Conservation (phyloP, 2,113 vertebrate genomes). For the Tautogolabrus adspersus region DNA sequence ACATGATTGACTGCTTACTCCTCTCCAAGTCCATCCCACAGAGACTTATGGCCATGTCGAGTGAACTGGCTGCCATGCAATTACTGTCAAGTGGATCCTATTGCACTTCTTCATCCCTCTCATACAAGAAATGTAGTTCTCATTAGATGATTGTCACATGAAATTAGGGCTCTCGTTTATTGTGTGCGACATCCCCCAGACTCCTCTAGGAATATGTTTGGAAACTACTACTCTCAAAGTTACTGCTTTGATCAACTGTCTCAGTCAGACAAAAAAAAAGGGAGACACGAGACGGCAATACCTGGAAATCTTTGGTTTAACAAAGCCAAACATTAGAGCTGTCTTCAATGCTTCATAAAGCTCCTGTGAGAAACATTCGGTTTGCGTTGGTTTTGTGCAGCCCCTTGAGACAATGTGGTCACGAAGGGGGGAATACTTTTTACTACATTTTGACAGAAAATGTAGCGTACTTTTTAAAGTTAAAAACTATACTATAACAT, state of each 20-base stretch:
- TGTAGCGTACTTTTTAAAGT: too few species aligned
- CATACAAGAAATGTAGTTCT: slow-evolving; percentile 77
- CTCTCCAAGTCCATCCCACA: slow-evolving; percentile 54
- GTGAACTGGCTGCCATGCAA: slow-evolving; percentile 67
- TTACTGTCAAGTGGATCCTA: slow-evolving; percentile 77
- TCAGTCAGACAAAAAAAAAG: slow-evolving; percentile 22
- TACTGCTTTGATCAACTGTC: slow-evolving; percentile 38
- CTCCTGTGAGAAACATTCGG: background rate
- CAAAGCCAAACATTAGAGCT: background rate
- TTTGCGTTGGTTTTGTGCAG: too few species aligned
- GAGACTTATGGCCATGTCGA: slow-evolving; percentile 55
- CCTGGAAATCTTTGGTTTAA: background rate
- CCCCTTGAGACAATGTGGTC: too few species aligned
- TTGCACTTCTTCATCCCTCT: slow-evolving; percentile 71
- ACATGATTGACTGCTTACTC: slow-evolving; percentile 62
- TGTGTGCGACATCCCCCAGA: slow-evolving; percentile 23
- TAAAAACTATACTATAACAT: too few species aligned
- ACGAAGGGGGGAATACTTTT: too few species aligned
- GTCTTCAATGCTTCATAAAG: background rate
- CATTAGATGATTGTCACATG: slow-evolving; percentile 79
- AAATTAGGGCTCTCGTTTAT: slow-evolving; percentile 76
- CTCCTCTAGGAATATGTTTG: slow-evolving; percentile 1
- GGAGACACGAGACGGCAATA: background rate
- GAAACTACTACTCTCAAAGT: slow-evolving; percentile 16
- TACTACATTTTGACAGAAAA: too few species aligned